Evolutionary conservation across 2,113 vertebrate genomes (phyloP).

Genomic region (Otis tarda): DNA sequence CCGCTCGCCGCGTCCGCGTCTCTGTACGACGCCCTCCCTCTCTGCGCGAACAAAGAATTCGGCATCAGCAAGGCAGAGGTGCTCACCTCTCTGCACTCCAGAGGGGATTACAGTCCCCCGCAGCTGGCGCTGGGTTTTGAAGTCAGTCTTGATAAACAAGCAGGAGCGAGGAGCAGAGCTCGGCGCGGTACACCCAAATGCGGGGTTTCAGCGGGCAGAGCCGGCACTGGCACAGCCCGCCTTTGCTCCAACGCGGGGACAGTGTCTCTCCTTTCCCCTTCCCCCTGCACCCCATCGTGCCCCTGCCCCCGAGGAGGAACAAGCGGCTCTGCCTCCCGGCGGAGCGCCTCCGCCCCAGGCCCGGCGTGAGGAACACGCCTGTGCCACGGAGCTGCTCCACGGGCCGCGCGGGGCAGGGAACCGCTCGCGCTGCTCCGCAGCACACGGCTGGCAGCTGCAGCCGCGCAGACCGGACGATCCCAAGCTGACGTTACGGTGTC

Average conservation of each 20-base stretch:
- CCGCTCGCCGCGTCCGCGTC: fast-evolving
- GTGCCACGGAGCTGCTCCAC: not conserved
- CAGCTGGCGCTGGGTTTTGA: fast-evolving
- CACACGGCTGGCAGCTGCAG: not conserved
- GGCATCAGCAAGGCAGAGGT: not conserved
- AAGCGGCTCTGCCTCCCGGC: not conserved
- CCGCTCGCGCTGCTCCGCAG: not conserved
- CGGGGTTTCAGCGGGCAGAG: not conserved
- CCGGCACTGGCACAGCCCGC: not conserved
- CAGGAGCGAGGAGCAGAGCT: not conserved
- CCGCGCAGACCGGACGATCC: fast-evolving
- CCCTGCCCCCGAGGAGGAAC: not conserved
- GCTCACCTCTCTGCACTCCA: not conserved
- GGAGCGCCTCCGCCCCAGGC: not conserved
- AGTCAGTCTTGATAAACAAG: not conserved
- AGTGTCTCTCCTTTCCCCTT: not conserved
- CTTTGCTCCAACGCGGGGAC: fast-evolving
- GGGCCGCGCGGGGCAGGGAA: not conserved
- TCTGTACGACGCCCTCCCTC: fast-evolving
- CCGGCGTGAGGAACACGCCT: fast-evolving
- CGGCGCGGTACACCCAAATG: fast-evolving
- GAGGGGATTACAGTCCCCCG: not conserved
- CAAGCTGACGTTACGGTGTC: not conserved
- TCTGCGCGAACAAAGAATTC: not conserved
- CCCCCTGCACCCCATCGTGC: not conserved